A percentile compares a stretch with the other conserved stretches of the same genome.
Conservation (phyloP, 2,113 vertebrate species). For the Gavia stellata region DNA sequence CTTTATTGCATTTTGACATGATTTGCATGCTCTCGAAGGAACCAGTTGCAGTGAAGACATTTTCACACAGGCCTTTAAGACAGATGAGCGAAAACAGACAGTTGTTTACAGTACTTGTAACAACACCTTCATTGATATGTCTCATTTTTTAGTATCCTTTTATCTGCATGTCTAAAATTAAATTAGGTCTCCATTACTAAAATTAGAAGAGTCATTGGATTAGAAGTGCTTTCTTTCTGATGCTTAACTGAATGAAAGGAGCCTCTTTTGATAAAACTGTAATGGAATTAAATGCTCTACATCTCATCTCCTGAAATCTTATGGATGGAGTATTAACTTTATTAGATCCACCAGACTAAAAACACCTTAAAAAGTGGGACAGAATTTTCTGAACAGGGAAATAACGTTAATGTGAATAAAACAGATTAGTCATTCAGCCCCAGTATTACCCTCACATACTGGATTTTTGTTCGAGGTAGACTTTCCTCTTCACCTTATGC, state of each 20-base stretch:
- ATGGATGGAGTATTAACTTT: slow-evolving; percentile 39
- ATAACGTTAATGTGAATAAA: not conserved
- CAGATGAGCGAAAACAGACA: not conserved
- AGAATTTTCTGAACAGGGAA: not conserved
- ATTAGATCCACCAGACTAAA: not conserved
- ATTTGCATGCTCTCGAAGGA: not conserved
- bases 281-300: slow-evolving; percentile 58
- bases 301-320: slow-evolving; percentile 45
- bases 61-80: not conserved
- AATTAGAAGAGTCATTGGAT: slow-evolving; percentile 69
- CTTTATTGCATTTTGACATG: not conserved
- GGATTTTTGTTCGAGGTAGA: not conserved
- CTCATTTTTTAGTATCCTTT: slow-evolving; percentile 54
- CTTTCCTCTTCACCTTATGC: not conserved
- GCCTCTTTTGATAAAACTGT: slow-evolving; percentile 63
- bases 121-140: slow-evolving; percentile 45
- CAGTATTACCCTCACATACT: not conserved
- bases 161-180: slow-evolving; percentile 69
- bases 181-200: slow-evolving; percentile 75
- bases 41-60: not conserved
- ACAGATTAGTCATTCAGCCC: not conserved
- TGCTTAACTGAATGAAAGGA: slow-evolving; percentile 58
- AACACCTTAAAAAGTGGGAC: slow-evolving; percentile 1
- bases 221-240: slow-evolving; percentile 58
- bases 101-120: slow-evolving; percentile 21